These are phyloP conservation scores for Mus minutoides DNA, from an alignment of 2,797 vertebrate species.

Conservation along the genomic window DNA sequence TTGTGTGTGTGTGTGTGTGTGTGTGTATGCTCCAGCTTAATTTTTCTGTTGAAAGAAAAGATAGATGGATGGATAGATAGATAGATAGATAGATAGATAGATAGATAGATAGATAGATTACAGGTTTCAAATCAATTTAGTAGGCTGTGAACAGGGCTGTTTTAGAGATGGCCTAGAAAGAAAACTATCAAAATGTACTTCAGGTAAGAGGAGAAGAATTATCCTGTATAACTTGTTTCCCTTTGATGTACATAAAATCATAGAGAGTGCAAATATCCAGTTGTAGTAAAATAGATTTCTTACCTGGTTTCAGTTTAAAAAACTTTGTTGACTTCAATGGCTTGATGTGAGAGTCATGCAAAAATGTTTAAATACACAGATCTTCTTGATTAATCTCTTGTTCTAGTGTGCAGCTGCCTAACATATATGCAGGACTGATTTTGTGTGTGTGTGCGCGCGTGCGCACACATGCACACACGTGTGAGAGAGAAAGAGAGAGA, in stretches of 20 bases:
- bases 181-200: background rate
- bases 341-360: background rate
- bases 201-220: constrained; percentile 1
- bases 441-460: background rate
- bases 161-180: constrained; percentile 51
- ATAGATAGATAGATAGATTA: background rate
- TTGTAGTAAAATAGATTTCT: background rate
- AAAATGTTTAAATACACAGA: background rate
- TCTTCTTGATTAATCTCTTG: background rate
- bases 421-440: background rate
- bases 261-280: background rate
- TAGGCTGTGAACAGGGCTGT: background rate
- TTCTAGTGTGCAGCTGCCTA: background rate
- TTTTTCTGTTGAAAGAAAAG: constrained; percentile 52
- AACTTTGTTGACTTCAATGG: background rate
- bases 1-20: too few species aligned
- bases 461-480: too few species aligned
- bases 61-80: background rate
- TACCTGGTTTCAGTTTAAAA: background rate
- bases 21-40: background rate
- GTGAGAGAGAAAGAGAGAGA: background rate
- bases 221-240: constrained; percentile 48
- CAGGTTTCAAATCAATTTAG: constrained; percentile 50
- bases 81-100: background rate
- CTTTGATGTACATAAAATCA: background rate